Evolutionary conservation across 2,888 invertebrate species (phyloP), one percentile per base, ranked within the genome.

Genomic region (Apocheima hispidaria): DNA sequence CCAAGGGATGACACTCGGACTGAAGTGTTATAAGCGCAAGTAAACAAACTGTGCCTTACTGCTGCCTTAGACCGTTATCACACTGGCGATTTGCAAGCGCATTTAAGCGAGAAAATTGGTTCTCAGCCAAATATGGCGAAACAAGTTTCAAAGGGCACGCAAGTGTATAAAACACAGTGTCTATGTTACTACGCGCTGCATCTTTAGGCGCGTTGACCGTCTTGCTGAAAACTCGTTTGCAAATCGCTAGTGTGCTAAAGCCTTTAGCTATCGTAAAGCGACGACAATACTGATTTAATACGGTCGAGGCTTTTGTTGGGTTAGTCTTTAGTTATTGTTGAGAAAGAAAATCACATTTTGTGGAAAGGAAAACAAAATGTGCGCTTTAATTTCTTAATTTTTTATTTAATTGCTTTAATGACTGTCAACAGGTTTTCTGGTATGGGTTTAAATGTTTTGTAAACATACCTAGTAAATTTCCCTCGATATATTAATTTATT

Each of bases 1-100:
- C 40, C 51, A 40, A 38, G 51, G 40, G 51, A 51, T 40, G 40
- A 40, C 50, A 36, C 51, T 51, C 40, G 51, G 40, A 26, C 18
- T 38, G 18, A 20, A 51, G 51, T 40, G 50, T 16, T 36, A 49
- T 49, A 44, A 44, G 36, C 14, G 36, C 10, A 38, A 16, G 38
- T 50, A 50, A 50, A 50, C 50, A 50, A 50, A 50, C 23, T 50
- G 36, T 1, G 36, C 18, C 23, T 18, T 21, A 30, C 48, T 48
- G 30, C 26, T 26, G 49, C 20, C 35, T 26, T 26, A 35, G 14
- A 20, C n/a, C 20, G 49, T n/a, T 6, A 4, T n/a, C 14, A 49
- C 21, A 44, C 14, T 43, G 23, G 23, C 7, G 26, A 7, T 7
- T 43, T 26, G 14, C n/a, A 14, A 43, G 4, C 14, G 14, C 26